A percentile compares a stretch with the other conserved stretches of the same genome.
phyloP scores from a whole-genome alignment of 2,797 vertebrate species.

The Chelidonichthys spinosus region DNA sequence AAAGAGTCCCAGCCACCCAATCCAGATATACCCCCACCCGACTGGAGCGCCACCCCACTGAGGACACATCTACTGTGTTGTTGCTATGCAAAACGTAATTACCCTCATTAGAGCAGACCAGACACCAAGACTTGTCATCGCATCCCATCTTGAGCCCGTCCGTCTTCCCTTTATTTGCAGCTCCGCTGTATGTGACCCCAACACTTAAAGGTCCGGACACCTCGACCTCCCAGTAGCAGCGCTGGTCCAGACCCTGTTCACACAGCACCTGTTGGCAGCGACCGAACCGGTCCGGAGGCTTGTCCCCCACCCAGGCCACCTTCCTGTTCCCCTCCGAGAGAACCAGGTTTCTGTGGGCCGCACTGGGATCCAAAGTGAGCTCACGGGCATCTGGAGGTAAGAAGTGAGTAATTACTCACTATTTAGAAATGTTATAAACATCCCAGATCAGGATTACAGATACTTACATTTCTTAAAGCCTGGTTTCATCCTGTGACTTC shows the following conservation, averaged over 20 bases:
- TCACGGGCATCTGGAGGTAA: slow-evolving; percentile 48
- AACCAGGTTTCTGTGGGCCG: slow-evolving; percentile 29
- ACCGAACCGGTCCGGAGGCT: slow-evolving; percentile 25
- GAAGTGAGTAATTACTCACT: neutral
- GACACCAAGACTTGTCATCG: slow-evolving; percentile 51
- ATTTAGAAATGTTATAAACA: no score
- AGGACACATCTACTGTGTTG: accelerated
- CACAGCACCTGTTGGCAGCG: slow-evolving; percentile 28
- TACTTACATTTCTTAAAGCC: slow-evolving; percentile 64
- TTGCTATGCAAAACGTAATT: neutral
- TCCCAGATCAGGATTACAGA: neutral
- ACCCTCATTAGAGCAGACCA: slow-evolving; percentile 10
- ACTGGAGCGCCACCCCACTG: neutral
- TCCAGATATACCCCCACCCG: slow-evolving; percentile 52
- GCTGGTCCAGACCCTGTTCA: slow-evolving; percentile 29
- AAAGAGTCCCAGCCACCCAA: slow-evolving; percentile 29
- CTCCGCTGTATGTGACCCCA: slow-evolving; percentile 31
- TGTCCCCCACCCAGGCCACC: slow-evolving; percentile 28
- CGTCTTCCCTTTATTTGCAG: neutral
- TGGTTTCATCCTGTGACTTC: slow-evolving; percentile 37
- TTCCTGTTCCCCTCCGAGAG: slow-evolving; percentile 51
- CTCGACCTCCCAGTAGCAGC: slow-evolving; percentile 59
- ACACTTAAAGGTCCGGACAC: neutral
- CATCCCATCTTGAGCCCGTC: slow-evolving; percentile 13
- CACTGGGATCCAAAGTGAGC: slow-evolving; percentile 37